These are phyloP conservation scores for Dendrocincla fuliginosa DNA, from an alignment of 2,797 vertebrate species.

Conservation along the genomic window DNA sequence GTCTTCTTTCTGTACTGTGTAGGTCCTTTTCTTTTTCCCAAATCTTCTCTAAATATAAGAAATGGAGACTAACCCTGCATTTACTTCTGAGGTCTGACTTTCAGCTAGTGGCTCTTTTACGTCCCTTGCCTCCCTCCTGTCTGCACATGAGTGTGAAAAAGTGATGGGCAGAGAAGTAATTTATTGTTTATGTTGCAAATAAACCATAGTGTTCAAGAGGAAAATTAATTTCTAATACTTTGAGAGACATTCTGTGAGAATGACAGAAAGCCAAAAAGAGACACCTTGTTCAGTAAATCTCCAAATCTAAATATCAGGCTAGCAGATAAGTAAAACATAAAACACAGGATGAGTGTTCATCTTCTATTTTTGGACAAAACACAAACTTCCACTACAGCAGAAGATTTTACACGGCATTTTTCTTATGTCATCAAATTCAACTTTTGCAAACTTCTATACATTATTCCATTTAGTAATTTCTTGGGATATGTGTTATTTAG, in stretches of 20 bases:
- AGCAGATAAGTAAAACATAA: not conserved
- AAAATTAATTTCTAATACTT: not conserved
- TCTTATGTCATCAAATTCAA: not conserved
- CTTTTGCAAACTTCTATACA: not conserved
- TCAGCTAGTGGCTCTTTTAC: not conserved
- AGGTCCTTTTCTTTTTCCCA: not conserved
- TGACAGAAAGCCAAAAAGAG: not conserved
- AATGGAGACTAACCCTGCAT: not conserved
- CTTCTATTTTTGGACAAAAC: not conserved
- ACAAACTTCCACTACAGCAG: not conserved
- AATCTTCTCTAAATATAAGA: not conserved
- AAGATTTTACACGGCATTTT: not conserved
- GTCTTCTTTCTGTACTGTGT: not conserved
- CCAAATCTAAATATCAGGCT: not conserved
- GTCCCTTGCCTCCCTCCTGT: not conserved
- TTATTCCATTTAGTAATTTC: not conserved
- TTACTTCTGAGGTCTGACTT: not conserved
- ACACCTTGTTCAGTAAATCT: not conserved
- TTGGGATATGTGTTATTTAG: not conserved
- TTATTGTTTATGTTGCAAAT: not conserved
- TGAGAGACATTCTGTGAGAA: not conserved
- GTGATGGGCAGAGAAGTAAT: not conserved
- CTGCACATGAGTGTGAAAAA: not conserved
- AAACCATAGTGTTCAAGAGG: not conserved
- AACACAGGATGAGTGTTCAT: not conserved